Percentiles rank a stretch among this genome's conserved stretches.
These are phyloP conservation scores for Chaunax sp. DNA, from an alignment of 2,797 vertebrate genomes.

Conservation along the genomic window DNA sequence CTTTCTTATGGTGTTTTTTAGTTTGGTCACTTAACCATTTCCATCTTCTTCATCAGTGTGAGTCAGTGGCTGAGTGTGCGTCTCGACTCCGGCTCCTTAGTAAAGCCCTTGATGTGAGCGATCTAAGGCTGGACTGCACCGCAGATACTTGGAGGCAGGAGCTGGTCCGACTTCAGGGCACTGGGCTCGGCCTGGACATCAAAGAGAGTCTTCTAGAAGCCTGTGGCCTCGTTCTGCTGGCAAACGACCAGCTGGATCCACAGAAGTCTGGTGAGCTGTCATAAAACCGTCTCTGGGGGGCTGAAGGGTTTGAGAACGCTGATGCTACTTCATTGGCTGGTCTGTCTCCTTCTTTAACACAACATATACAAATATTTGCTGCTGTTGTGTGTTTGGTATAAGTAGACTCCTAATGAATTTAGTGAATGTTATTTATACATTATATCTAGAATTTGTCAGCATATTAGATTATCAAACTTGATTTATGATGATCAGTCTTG, in stretches of 20 bases:
- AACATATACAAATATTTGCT: too few relatives aligned
- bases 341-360: too few relatives aligned
- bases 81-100: constrained; percentile 84
- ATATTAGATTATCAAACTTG: too few relatives aligned
- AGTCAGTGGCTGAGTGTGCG: constrained; percentile 87
- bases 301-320: too few relatives aligned
- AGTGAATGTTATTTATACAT: too few relatives aligned
- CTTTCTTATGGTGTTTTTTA: neutral
- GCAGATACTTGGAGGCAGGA: constrained; percentile 82
- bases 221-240: constrained; percentile 88
- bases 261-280: constrained; percentile 84
- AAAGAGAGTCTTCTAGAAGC: constrained; percentile 90
- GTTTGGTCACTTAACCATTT: too few relatives aligned
- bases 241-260: constrained; percentile 88
- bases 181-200: constrained; percentile 82
- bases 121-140: constrained; percentile 74
- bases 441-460: too few relatives aligned
- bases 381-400: too few relatives aligned
- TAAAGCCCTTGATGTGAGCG: constrained; percentile 83
- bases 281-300: too few relatives aligned
- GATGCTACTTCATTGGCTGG: too few relatives aligned
- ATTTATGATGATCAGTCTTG: too few relatives aligned
- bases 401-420: too few relatives aligned
- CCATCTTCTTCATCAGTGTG: constrained; percentile 79
- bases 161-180: constrained; percentile 83